Base-by-base conservation (phyloP, 2,888 invertebrate genomes). In the Drosophila paracracens region DNA sequence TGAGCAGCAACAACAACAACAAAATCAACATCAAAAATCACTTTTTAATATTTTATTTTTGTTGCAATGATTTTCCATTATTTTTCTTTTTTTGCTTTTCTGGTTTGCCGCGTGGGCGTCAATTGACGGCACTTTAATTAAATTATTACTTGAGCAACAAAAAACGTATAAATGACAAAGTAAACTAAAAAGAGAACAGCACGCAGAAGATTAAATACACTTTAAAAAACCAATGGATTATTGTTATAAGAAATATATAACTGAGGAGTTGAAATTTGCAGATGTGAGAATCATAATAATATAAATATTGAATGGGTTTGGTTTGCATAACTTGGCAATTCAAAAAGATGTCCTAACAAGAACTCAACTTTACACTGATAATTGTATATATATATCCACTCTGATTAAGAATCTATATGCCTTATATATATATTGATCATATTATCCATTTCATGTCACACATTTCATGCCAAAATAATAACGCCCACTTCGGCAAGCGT, bases 51-150 rank as follows among this genome's bases (percentile, higher is more conserved):
- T 27, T 35, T 60, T 7, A 25, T n/a, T 27, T 4, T 52, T 38
- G 18, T 50, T 60, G 21, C 46, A 46, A 16, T 16, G 46, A 46
- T 46, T 46, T 46, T 46, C 8, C 4, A 4, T 16, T 25, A 16
- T 25, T 46, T 25, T 8, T 8, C 46, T 56, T 40, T 7, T 16
- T 27, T 46, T 1, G 7, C 13, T 8, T 36, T 38, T 38, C 62
- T 4, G 31, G 27, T 57, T 50, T n/a, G 13, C 31, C 46, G 33
- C 67, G 78, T 81, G 68, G 78, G 81, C 59, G 81, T 65, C 67
- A 68, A 80, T 80, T 72, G 76, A 68, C 54, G 58, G 31, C 31
- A 56, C 18, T 51, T 76, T 76, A 48, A 79, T 79, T 79, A 60
- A 72, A 77, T 79, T 76, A 68, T 73, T 57, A 65, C 29, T 31